phyloP scores from a whole-genome alignment of 2,113 vertebrate genomes.

The Microtus ochrogaster region DNA sequence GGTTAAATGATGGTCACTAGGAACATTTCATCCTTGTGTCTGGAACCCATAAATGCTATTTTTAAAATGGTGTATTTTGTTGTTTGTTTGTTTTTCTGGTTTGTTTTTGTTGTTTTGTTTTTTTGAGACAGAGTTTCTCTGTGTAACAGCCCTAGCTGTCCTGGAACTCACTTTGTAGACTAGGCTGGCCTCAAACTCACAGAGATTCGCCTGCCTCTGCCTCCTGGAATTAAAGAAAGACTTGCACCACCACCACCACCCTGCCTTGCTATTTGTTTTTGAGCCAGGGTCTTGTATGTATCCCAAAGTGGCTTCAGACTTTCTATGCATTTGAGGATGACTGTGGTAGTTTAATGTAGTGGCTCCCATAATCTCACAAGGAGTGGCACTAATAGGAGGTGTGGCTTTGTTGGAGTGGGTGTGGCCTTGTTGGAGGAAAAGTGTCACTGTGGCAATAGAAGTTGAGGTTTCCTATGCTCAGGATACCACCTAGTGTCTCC shows the following conservation, averaged over 20 bases:
- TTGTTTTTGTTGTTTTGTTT: background rate
- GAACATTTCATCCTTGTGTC: background rate
- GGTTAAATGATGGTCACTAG: background rate
- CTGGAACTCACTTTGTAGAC: too few relatives aligned
- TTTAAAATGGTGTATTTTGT: background rate
- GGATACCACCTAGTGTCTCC: background rate
- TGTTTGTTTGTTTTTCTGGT: background rate
- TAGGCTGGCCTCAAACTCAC: too few relatives aligned
- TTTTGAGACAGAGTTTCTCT: background rate
- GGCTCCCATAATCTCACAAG: background rate
- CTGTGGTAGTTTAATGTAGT: background rate
- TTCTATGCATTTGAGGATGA: background rate
- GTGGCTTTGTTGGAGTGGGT: background rate
- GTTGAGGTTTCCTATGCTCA: background rate
- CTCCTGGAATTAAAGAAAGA: too few relatives aligned
- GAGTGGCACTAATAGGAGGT: background rate
- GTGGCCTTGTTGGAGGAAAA: background rate
- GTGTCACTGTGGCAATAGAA: background rate
- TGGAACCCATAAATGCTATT: background rate
- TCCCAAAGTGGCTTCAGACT: background rate
- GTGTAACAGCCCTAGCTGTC: too few relatives aligned
- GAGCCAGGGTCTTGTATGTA: too few relatives aligned
- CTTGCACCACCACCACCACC: too few relatives aligned
- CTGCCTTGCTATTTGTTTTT: too few relatives aligned
- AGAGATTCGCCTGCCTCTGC: too few relatives aligned